These are phyloP conservation scores for Himalopsyche phryganea DNA, from an alignment of 1,140 invertebrate species.

Conservation along the genomic window DNA sequence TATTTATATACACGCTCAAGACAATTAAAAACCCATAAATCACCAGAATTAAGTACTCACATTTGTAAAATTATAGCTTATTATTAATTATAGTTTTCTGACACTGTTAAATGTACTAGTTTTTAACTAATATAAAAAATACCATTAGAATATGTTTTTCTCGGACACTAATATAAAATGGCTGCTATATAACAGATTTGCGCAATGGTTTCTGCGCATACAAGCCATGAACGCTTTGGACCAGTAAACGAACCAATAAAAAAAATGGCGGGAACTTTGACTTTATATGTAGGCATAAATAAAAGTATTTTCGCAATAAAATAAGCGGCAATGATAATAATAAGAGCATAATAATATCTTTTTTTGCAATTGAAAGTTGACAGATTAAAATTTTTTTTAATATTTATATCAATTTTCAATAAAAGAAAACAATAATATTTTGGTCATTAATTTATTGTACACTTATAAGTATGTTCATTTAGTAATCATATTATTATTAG, in stretches of 20 bases:
- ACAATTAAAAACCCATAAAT: constrained; percentile 4
- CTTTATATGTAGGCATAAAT: neutral
- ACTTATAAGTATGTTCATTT: no score
- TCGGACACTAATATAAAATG: constrained; percentile 55
- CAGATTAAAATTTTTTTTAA: no score
- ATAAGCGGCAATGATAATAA: no score
- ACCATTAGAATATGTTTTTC: constrained; percentile 57
- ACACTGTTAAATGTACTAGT: constrained; percentile 12
- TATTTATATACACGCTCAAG: constrained; percentile 10
- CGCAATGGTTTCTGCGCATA: constrained; percentile 55
- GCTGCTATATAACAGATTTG: constrained; percentile 56
- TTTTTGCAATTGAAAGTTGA: no score
- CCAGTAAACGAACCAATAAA: neutral
- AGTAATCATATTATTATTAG: no score
- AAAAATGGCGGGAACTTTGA: neutral
- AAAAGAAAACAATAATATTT: no score
- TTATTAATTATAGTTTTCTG: constrained; percentile 33
- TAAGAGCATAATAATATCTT: no score
- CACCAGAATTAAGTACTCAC: constrained; percentile 41
- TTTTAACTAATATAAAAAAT: constrained; percentile 50
- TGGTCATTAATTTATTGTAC: no score
- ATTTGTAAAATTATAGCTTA: constrained; percentile 50
- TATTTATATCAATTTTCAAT: no score
- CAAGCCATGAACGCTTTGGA: constrained; percentile 54
- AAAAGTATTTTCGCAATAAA: no score